Conservation (phyloP, 2,113 vertebrate genomes). For the Rana temporaria region DNA sequence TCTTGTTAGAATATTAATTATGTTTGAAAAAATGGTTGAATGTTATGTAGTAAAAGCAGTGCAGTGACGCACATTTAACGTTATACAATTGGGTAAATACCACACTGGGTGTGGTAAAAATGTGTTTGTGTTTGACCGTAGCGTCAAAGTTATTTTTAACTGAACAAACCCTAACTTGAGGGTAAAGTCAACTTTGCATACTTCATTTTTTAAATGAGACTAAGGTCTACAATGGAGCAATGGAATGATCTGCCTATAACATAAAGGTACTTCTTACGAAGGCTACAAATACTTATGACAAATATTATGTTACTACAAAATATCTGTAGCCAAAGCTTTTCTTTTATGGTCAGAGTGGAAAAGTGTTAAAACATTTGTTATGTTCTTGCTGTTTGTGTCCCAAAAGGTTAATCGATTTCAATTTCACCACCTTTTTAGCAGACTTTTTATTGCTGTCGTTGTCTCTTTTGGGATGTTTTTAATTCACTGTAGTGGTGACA, state of each 20-base stretch:
- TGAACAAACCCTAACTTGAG: conserved; percentile 12
- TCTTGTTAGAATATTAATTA: not conserved
- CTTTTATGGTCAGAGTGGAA: no score
- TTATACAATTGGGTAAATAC: not conserved
- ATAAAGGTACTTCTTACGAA: not conserved
- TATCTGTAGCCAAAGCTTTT: no score
- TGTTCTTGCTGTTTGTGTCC: no score
- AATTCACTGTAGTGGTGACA: no score
- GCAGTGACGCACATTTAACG: not conserved
- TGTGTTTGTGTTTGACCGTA: not conserved
- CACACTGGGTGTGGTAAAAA: conserved; percentile 19
- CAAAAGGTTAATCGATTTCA: no score
- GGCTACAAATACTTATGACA: no score
- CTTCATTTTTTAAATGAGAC: not conserved
- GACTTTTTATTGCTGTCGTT: no score
- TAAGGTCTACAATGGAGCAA: not conserved
- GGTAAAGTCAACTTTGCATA: not conserved
- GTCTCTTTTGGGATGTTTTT: no score
- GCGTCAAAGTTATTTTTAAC: conserved; percentile 5
- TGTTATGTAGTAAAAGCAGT: not conserved
- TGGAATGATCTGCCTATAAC: not conserved
- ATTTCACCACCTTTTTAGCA: no score
- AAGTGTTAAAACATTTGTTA: no score
- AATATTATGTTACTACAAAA: no score
- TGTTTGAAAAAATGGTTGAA: not conserved